Evolutionary conservation across 2,797 vertebrate species (phyloP), one percentile per base, ranked within the genome.

Genomic region (Hydrolagus colliei): DNA sequence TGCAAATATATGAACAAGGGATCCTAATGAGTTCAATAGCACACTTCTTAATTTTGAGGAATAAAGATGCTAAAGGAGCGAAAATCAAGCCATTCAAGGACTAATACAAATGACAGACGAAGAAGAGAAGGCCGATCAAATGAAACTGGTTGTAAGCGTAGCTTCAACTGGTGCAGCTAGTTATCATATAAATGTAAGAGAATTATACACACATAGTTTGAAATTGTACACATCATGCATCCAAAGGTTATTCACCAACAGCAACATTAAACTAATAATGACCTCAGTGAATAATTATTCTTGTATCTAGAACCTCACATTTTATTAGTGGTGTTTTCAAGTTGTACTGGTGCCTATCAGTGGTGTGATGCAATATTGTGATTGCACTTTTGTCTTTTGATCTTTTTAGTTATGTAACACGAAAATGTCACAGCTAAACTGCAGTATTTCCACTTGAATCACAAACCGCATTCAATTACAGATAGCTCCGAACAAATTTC

Each of bases 401-500:
- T 52, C 41, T 52, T 52, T 52, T 79, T 10, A 12, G 61, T 77
- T 61, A 11, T 77, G 52, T 61, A 61, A 4, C 9, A 18, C 16
- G 2, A 77, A 61, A 73, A 77, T 77, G 52, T 77, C 75, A 77
- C 75, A 59, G 35, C 16, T 52, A 22, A 79, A 9, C 77, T 79
- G 78, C 13, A 67, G 22, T 16, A 22, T 27, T 52, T 35, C 10
- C 62, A 18, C 13, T 32, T 32, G n/a, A 32, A 67, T 16, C 7
- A 16, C n/a, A 67, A 67, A 63, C 78, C 27, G 62, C 62, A 20
- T 14, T 32, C 78, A 27, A 80, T 80, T 32, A 16, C 41, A 52
- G 12, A 65, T 0, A 1, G 78, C 7, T 9, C n/a, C 11, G 8
- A 80, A 32, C 67, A 27, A 9, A 80, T 80, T 80, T 65, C 62